Evolutionary conservation across 1,140 invertebrate genomes (phyloP).

Genomic region (Dreissena polymorpha): DNA sequence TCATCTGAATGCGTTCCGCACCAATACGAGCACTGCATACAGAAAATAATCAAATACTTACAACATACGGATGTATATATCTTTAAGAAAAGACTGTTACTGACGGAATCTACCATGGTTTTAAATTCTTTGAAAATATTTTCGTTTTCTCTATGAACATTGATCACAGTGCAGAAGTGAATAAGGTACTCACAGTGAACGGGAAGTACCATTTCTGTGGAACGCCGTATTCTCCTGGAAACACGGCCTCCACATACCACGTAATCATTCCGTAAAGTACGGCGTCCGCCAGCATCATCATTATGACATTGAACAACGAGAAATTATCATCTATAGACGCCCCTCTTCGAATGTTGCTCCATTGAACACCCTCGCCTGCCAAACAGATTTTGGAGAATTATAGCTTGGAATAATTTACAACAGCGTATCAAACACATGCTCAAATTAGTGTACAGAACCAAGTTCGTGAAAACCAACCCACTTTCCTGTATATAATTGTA

Average conservation of each 20-base stretch:
- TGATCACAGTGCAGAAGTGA: no score
- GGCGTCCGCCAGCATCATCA: constrained; percentile 82
- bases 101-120: no score
- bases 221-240: constrained; percentile 83
- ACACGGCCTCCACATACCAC: constrained; percentile 84
- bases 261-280: constrained; percentile 80
- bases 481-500: no score
- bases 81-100: neutral
- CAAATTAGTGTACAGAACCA: no score
- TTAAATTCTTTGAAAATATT: no score
- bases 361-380: constrained; percentile 74
- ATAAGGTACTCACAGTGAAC: constrained; percentile 73
- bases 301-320: constrained; percentile 77
- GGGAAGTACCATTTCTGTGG: constrained; percentile 81
- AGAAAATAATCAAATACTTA: neutral
- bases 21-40: constrained; percentile 61
- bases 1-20: constrained; percentile 51
- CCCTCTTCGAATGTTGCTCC: constrained; percentile 67
- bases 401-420: no score
- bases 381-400: no score
- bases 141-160: no score
- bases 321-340: constrained; percentile 77
- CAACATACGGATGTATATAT: neutral
- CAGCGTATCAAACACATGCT: no score
- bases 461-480: no score